phyloP scores from a whole-genome alignment of 35 echinoderm and acorn worm species.

The Apostichopus californicus region DNA sequence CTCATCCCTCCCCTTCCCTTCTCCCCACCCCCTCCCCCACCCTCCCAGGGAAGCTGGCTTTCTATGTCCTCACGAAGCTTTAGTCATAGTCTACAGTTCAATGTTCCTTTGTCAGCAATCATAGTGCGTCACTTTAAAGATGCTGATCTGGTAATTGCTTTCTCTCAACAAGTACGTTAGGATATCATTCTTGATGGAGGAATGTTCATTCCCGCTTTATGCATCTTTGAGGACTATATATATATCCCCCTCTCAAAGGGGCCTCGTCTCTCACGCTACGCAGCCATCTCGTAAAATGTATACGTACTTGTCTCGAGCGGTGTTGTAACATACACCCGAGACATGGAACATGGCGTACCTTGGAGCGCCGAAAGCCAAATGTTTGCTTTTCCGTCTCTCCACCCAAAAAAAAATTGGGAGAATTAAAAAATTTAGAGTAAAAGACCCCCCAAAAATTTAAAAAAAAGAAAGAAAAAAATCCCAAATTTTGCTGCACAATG shows the following conservation, averaged over 20 bases:
- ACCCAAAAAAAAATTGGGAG: not conserved
- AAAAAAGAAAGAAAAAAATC: not conserved
- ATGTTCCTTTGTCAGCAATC: no score
- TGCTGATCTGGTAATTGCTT: not conserved
- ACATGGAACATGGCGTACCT: not conserved
- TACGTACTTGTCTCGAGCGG: conserved; percentile 2
- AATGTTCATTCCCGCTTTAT: not conserved
- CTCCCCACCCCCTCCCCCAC: no score
- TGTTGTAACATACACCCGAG: conserved; percentile 34
- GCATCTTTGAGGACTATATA: not conserved
- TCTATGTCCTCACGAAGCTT: no score
- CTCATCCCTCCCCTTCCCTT: no score
- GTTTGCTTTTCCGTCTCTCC: conserved; percentile 1
- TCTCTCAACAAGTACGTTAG: not conserved
- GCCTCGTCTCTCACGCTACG: not conserved
- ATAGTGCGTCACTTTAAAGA: not conserved
- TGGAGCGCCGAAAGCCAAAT: not conserved
- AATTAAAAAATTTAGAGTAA: not conserved
- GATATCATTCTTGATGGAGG: not conserved
- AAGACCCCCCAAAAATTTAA: not conserved
- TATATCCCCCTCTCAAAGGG: not conserved
- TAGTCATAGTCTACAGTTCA: no score
- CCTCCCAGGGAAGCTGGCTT: no score
- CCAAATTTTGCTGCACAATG: not conserved
- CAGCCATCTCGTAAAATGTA: not conserved